phyloP scores from a whole-genome alignment of 2,888 invertebrate species.

The Allolobophora icterica region DNA sequence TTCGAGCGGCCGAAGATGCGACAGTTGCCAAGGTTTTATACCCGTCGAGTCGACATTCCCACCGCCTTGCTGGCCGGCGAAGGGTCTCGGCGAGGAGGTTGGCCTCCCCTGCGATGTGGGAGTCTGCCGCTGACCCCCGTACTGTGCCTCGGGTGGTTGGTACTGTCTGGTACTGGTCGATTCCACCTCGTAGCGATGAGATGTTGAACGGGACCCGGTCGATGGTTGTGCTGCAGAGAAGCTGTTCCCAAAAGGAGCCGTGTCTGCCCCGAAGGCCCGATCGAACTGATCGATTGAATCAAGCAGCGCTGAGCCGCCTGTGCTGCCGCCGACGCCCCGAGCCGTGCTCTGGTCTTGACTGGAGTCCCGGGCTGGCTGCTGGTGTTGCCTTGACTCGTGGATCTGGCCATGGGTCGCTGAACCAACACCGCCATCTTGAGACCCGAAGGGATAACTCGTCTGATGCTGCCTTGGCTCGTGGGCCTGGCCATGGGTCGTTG shows the following conservation, averaged over 20 bases:
- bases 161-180: background rate
- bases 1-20: constrained; percentile 43
- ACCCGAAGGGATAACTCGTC: background rate
- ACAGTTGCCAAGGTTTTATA: constrained; percentile 46
- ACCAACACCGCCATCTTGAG: background rate
- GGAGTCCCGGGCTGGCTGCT: background rate
- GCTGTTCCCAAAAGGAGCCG: background rate
- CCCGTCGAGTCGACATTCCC: constrained; percentile 35
- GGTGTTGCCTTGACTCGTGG: background rate
- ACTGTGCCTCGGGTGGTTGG: background rate
- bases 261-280: background rate
- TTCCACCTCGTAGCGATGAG: background rate
- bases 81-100: background rate
- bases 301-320: background rate
- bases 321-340: background rate
- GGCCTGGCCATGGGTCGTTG: background rate
- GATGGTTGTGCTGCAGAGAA: background rate
- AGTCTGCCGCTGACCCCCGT: background rate
- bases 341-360: background rate
- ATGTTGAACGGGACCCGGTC: background rate
- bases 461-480: background rate
- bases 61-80: constrained; percentile 18
- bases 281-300: constrained; percentile 11
- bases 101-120: background rate
- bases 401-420: background rate